These are phyloP conservation scores for Calidris pygmaea DNA, from an alignment of 2,113 vertebrate genomes.

Conservation along the genomic window DNA sequence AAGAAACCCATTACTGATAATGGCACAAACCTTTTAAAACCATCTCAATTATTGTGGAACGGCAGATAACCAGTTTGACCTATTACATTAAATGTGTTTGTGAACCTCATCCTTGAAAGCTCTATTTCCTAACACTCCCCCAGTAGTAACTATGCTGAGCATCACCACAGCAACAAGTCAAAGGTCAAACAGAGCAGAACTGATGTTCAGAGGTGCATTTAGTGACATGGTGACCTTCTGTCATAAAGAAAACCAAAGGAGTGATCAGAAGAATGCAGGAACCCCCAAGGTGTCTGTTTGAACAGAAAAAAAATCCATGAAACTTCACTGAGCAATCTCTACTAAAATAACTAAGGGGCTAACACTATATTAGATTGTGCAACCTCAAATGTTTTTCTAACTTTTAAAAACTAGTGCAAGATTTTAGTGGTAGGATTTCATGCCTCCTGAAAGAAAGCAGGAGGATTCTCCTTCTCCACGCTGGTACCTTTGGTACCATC, in stretches of 20 bases:
- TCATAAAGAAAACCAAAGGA: not conserved
- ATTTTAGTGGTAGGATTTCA: not conserved
- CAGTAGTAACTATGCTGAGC: not conserved
- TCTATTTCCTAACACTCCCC: not conserved
- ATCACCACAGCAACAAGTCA: not conserved
- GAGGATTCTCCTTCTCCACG: not conserved
- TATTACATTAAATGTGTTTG: not conserved
- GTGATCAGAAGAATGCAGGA: not conserved
- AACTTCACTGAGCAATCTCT: not conserved
- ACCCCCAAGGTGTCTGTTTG: fast-evolving
- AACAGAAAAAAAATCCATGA: not conserved
- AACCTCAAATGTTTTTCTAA: not conserved
- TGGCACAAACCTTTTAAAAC: not conserved
- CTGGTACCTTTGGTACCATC: not conserved
- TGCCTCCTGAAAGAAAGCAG: not conserved
- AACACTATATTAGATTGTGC: not conserved
- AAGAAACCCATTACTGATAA: not conserved
- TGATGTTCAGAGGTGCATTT: not conserved
- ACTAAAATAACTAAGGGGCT: not conserved
- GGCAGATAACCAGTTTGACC: not conserved
- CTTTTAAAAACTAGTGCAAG: not conserved
- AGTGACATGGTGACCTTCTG: not conserved
- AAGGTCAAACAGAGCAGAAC: not conserved
- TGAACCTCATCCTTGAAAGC: not conserved
- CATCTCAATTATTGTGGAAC: not conserved